Evolutionary conservation across 2,113 vertebrate genomes (phyloP).

Genomic region (Mustela nigripes): DNA sequence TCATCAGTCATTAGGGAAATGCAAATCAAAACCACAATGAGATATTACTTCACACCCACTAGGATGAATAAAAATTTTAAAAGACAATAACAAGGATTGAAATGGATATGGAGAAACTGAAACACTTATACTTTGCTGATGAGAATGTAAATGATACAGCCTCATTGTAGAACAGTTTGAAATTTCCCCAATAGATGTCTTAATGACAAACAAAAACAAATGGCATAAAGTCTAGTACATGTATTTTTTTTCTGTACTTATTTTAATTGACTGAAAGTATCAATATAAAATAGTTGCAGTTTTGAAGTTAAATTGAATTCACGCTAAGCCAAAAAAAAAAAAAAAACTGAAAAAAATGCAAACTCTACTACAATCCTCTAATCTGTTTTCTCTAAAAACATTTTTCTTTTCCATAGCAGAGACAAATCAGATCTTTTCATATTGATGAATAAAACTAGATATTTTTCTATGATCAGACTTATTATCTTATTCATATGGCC

Average conservation of each 20-base stretch:
- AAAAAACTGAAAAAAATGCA: background rate
- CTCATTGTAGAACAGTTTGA: background rate
- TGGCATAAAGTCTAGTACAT: background rate
- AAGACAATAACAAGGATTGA: background rate
- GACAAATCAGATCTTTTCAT: background rate
- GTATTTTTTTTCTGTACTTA: constrained; percentile 48
- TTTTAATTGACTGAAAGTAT: constrained; percentile 78
- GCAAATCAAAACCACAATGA: background rate
- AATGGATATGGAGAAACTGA: background rate
- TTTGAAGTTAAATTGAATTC: constrained; percentile 34
- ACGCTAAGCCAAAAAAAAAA: background rate
- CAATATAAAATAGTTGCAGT: background rate
- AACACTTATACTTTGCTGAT: background rate
- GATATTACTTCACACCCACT: background rate
- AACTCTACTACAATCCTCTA: background rate
- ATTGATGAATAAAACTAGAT: background rate
- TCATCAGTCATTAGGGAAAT: background rate
- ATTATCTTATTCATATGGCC: background rate
- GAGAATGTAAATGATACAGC: background rate
- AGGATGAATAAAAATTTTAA: background rate
- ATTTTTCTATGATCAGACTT: background rate
- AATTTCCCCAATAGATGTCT: background rate
- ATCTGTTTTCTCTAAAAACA: background rate
- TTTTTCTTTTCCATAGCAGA: background rate
- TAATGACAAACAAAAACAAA: background rate